Evolutionary conservation across 2,888 invertebrate species (phyloP), one percentile per base, ranked within the genome.

Genomic region (Linyphia triangularis): DNA sequence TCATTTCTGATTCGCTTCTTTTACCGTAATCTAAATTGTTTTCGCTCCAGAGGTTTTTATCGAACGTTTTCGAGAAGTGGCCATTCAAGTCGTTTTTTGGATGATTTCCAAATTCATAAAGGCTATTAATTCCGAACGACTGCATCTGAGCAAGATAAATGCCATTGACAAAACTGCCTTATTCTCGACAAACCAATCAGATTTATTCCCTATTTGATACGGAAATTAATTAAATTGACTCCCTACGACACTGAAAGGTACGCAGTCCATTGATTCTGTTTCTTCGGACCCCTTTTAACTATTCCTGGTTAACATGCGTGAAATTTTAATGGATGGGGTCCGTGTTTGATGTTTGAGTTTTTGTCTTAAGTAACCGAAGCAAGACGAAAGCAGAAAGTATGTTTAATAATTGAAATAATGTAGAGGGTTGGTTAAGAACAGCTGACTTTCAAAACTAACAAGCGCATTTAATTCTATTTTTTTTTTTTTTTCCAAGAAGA

Each of bases 71-170:
- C 51, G 84, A n/a, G 51, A n/a, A 84, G 75, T 75, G 65, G 57
- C n/a, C 22, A 67, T 57, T 28, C 7, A 24, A 19, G 57, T 16
- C 19, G 33, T 59, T 37, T 59, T 37, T 69, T 81, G 81, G 81
- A 81, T 26, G 22, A 57, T 37, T 33, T 59, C 81, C 81, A 81
- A 77, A 81, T 59, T 81, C 59, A 79, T 69, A 81, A 69, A 81
- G 57, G 69, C 81, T 70, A 81, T 81, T 81, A 81, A 69, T 81
- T 81, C 81, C 37, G 13, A 9, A 1, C 37, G 81, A 40, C 51
- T 81, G 69, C 51, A 59, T 81, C 37, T 81, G 81, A 81, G 69
- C 69, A 59, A 37, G 81, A 81, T 81, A 70, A 81, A 81, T 81
- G 69, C 59, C 59, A 70, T 51, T 81, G 81, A 81, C 81, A 81